Percentiles rank a stretch among this genome's conserved stretches.
phyloP scores from a whole-genome alignment of 2,888 invertebrate species.

The Euspilapteryx auroguttella region DNA sequence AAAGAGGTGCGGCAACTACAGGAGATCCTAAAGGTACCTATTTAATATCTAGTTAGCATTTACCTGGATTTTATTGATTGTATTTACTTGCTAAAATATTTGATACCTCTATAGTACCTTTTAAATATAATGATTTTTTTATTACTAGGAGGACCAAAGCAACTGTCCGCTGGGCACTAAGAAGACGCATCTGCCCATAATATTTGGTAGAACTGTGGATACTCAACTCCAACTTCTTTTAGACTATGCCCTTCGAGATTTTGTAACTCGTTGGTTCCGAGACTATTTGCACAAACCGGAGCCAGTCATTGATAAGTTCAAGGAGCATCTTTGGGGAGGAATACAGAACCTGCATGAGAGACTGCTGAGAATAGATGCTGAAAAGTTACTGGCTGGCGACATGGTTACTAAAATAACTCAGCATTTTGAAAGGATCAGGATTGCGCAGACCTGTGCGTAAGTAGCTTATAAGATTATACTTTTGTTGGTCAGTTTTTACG shows the following conservation, averaged over 20 bases:
- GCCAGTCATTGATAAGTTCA: conserved; percentile 65
- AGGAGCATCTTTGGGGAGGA: conserved; percentile 83
- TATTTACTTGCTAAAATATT: too few species aligned
- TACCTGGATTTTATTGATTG: too few species aligned
- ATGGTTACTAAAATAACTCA: conserved; percentile 79
- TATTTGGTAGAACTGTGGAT: conserved; percentile 83
- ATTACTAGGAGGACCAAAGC: conserved; percentile 34
- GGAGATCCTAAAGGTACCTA: conserved; percentile 61
- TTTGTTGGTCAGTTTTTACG: conserved; percentile 2
- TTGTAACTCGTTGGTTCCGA: conserved; percentile 74
- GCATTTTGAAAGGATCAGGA: conserved; percentile 84
- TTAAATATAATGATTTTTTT: conserved; percentile 2
- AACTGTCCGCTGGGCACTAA: conserved; percentile 35
- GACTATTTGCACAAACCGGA: conserved; percentile 70
- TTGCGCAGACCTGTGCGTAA: conserved; percentile 75
- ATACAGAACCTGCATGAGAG: conserved; percentile 74
- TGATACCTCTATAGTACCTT: too few species aligned
- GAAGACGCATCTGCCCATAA: conserved; percentile 69
- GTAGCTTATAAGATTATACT: too few species aligned
- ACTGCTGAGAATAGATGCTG: conserved; percentile 74
- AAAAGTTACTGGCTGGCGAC: conserved; percentile 80
- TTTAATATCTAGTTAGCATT: too few species aligned
- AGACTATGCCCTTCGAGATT: conserved; percentile 79
- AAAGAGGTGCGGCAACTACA: conserved; percentile 64
- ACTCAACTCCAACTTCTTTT: conserved; percentile 80